These are phyloP conservation scores for Chamaetylas fuelleborni DNA, from an alignment of 2,113 vertebrate genomes.

Conservation along the genomic window DNA sequence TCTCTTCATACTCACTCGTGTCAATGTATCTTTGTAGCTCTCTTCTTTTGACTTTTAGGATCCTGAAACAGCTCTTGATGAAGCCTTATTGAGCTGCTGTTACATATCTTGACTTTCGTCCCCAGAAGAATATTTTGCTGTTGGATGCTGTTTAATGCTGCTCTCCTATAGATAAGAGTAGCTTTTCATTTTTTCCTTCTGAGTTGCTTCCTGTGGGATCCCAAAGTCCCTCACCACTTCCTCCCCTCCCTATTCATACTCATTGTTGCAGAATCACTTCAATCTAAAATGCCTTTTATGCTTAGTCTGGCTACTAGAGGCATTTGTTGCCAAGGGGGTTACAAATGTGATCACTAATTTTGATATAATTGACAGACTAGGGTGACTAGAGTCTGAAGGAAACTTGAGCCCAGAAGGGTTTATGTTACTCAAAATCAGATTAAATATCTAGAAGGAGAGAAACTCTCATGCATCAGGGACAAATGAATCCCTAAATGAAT, in stretches of 20 bases:
- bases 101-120: constrained; percentile 8
- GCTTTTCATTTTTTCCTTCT: constrained; percentile 3
- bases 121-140: not conserved
- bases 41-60: not conserved
- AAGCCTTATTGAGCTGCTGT: not conserved
- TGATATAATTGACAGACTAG: not conserved
- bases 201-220: constrained; percentile 12
- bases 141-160: not conserved
- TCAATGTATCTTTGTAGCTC: not conserved
- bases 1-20: not conserved
- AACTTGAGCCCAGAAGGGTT: not conserved
- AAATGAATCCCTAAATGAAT: not conserved
- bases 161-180: not conserved
- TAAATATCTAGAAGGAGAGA: constrained; percentile 1
- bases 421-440: not conserved
- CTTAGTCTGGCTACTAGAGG: not conserved
- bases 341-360: constrained; percentile 31
- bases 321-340: not conserved
- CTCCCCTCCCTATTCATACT: not conserved
- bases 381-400: not conserved
- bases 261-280: constrained; percentile 8
- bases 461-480: not conserved
- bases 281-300: constrained; percentile 23
- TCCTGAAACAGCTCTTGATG: constrained; percentile 26
- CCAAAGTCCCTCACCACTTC: not conserved